phyloP scores from a whole-genome alignment of 2,797 vertebrate species.

The Steatocranus sp. region DNA sequence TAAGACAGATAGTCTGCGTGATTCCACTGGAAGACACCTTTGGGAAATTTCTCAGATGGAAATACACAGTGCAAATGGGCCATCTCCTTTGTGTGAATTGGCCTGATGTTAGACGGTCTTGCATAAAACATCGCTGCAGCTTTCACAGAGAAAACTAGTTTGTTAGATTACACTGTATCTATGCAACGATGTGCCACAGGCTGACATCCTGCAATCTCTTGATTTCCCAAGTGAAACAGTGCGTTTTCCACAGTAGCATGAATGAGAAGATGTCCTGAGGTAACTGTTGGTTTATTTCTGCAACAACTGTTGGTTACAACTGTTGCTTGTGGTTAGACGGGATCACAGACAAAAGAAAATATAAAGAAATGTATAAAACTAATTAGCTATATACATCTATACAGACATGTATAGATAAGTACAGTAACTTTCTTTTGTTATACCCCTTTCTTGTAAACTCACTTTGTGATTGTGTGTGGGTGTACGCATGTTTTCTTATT shows the following conservation, averaged over 20 bases:
- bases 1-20: constrained; percentile 40
- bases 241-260: constrained; percentile 11
- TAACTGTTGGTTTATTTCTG: neutral
- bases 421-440: neutral
- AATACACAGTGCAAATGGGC: constrained; percentile 34
- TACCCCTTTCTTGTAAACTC: neutral
- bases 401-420: neutral
- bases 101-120: constrained; percentile 7
- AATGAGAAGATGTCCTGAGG: constrained; percentile 2
- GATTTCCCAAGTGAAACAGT: constrained; percentile 56
- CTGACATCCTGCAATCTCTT: constrained; percentile 35
- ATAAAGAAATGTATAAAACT: neutral
- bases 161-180: constrained; percentile 37
- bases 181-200: constrained; percentile 47
- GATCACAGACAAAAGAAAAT: neutral
- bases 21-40: constrained; percentile 38
- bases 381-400: neutral
- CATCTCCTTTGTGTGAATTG: constrained; percentile 10
- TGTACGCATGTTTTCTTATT: neutral
- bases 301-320: neutral
- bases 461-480: neutral
- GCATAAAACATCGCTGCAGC: constrained; percentile 4
- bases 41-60: constrained; percentile 55
- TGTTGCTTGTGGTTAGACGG: neutral
- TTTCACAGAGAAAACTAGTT: constrained; percentile 20